Conservation (phyloP, 2,113 vertebrate genomes). For the Tretioscincus oriximinensis region DNA sequence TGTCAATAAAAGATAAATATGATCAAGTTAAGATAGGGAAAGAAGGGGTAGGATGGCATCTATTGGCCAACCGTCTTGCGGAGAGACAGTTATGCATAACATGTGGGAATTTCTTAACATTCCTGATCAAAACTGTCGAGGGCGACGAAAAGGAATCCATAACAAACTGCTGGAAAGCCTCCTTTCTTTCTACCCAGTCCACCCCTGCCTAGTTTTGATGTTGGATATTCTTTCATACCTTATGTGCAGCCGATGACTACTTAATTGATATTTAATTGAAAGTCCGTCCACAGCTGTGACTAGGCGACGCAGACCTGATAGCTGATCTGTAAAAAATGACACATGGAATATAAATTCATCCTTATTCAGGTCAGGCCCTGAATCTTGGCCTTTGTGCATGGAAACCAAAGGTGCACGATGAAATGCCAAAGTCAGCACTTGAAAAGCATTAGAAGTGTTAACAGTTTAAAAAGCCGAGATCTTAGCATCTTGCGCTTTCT, state of each 20-base stretch:
- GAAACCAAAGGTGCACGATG: neutral
- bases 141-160: neutral
- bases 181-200: neutral
- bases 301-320: constrained; percentile 2
- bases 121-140: no score
- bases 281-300: neutral
- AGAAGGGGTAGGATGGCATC: no score
- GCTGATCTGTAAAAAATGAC: neutral
- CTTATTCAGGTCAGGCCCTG: neutral
- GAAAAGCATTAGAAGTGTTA: neutral
- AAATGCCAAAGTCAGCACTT: neutral
- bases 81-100: no score
- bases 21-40: no score
- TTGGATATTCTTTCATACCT: constrained; percentile 6
- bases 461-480: neutral
- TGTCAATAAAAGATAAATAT: no score
- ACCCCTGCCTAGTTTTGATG: neutral
- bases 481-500: no score
- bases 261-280: neutral
- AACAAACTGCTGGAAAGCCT: neutral
- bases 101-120: no score
- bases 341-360: neutral
- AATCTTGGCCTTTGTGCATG: neutral
- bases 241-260: neutral
- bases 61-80: no score